Evolutionary conservation across 2,797 vertebrate genomes (phyloP).

Genomic region (Microchirus variegatus): DNA sequence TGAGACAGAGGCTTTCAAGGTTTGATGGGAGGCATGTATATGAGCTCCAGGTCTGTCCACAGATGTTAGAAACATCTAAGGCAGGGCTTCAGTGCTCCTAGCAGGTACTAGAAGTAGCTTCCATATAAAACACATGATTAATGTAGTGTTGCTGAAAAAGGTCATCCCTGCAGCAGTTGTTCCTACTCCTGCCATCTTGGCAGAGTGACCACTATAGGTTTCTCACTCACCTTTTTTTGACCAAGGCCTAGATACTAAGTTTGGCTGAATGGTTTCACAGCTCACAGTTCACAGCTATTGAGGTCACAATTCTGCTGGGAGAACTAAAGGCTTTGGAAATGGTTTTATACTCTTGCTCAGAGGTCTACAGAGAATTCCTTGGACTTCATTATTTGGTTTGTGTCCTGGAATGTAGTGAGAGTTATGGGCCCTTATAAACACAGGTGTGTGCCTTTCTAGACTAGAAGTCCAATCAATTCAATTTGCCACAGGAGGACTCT

Average conservation of each 20-base stretch:
- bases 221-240: not conserved
- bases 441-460: not conserved
- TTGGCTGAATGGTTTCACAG: not conserved
- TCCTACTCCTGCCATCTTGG: too few species aligned
- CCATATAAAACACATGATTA: not conserved
- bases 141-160: not conserved
- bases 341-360: not conserved
- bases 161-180: not conserved
- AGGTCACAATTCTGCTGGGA: not conserved
- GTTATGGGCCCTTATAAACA: not conserved
- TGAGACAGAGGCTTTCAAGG: too few species aligned
- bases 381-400: not conserved
- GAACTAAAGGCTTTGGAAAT: not conserved
- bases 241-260: not conserved
- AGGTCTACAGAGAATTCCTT: not conserved
- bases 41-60: too few species aligned
- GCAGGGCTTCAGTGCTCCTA: too few species aligned
- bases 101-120: too few species aligned
- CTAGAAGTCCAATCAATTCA: not conserved
- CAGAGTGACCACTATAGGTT: not conserved
- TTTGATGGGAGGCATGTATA: too few species aligned
- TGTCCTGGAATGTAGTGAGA: not conserved
- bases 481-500: not conserved
- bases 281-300: not conserved
- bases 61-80: too few species aligned